A percentile compares a stretch with the other conserved stretches of the same genome.
phyloP scores from a whole-genome alignment of 2,113 vertebrate genomes.

The Megalops atlanticus region DNA sequence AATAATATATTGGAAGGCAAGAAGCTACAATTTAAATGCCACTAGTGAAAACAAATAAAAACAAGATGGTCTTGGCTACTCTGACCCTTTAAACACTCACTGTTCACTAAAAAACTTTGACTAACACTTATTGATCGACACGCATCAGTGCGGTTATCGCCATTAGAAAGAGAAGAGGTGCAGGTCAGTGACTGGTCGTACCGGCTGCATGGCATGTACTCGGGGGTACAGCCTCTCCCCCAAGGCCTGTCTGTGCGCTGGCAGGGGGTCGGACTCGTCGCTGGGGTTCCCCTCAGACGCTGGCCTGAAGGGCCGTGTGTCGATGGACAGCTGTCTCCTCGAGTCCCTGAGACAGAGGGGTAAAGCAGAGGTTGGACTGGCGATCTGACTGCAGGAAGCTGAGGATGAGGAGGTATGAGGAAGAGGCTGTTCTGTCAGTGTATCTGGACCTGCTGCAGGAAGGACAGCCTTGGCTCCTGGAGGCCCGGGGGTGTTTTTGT shows the following conservation, averaged over 20 bases:
- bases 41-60: no score
- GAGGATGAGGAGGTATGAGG: neutral
- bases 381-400: neutral
- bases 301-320: constrained; percentile 93
- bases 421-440: no score
- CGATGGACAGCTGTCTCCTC: constrained; percentile 94
- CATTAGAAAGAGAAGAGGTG: neutral
- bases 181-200: constrained; percentile 49
- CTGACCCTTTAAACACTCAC: no score
- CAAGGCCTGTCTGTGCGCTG: constrained; percentile 94
- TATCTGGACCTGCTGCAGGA: no score
- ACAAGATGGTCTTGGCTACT: neutral
- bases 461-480: no score
- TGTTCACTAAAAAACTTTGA: no score
- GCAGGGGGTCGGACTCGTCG: constrained; percentile 93
- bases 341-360: constrained; percentile 80
- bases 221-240: constrained; percentile 96
- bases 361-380: neutral
- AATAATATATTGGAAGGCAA: no score
- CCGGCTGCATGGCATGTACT: constrained; percentile 97
- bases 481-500: no score
- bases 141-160: no score
- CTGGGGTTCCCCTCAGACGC: constrained; percentile 97
- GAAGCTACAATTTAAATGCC: no score
- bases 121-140: no score